These are phyloP conservation scores for Chaetura pelagica DNA, from an alignment of 2,113 vertebrate genomes.

Conservation along the genomic window DNA sequence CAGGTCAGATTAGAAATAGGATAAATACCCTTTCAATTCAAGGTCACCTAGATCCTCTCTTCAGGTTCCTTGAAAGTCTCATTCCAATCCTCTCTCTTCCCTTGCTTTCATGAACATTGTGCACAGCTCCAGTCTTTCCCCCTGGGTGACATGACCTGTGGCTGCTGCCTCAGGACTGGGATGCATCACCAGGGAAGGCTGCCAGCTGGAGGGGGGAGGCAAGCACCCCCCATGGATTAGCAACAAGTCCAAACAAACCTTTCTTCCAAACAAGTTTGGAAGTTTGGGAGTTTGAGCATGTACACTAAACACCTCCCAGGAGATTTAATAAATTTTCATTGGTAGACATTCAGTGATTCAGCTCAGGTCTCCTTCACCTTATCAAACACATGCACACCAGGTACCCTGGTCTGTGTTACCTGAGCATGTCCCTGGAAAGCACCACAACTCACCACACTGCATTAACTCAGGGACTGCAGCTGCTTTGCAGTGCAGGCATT, in stretches of 20 bases:
- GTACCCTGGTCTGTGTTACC: background rate
- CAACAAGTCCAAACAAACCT: background rate
- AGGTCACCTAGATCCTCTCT: background rate
- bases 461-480: background rate
- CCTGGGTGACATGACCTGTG: background rate
- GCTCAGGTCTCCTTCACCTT: background rate
- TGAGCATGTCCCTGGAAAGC: background rate
- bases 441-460: background rate
- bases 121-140: background rate
- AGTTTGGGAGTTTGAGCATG: background rate
- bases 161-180: background rate
- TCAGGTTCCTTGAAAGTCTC: background rate
- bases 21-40: background rate
- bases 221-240: background rate
- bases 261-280: conserved; percentile 2
- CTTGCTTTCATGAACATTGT: accelerated
- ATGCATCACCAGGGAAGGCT: background rate
- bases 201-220: background rate
- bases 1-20: background rate
- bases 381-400: background rate
- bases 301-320: background rate
- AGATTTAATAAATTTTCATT: background rate
- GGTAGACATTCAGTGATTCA: background rate
- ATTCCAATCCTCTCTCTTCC: background rate
- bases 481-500: accelerated